These are phyloP conservation scores for Drosophila sucinea DNA, from an alignment of 1,140 invertebrate species.

Conservation along the genomic window DNA sequence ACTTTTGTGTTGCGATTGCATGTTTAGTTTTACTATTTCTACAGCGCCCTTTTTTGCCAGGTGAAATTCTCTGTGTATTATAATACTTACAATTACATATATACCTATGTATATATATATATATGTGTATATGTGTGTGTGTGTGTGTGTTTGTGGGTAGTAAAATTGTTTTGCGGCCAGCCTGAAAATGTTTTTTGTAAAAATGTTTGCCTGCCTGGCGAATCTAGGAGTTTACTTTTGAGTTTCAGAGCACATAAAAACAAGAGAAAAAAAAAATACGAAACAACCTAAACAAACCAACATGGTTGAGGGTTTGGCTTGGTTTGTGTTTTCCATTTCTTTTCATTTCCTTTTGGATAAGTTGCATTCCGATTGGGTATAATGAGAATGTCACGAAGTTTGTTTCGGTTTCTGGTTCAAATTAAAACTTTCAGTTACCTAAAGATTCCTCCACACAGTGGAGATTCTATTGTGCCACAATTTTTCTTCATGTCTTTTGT, in stretches of 20 bases:
- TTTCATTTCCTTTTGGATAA: background rate
- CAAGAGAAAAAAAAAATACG: background rate
- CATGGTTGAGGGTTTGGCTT: conserved; percentile 7
- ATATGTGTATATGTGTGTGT: background rate
- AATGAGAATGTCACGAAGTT: conserved; percentile 17
- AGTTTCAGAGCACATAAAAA: conserved; percentile 1
- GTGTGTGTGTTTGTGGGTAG: conserved; percentile 21
- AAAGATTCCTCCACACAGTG: no score
- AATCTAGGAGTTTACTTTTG: conserved; percentile 3
- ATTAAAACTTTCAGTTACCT: background rate
- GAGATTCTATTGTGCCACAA: no score
- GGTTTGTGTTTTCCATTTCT: conserved; percentile 9
- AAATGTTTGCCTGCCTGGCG: conserved; percentile 11
- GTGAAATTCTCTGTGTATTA: background rate
- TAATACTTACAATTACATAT: conserved; percentile 56
- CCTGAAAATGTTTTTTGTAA: conserved; percentile 37
- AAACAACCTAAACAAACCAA: conserved; percentile 11
- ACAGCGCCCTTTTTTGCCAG: background rate
- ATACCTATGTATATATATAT: conserved; percentile 17
- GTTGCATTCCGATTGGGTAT: conserved; percentile 11
- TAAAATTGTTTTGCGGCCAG: conserved; percentile 71
- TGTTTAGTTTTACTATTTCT: conserved; percentile 36
- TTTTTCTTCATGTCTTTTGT: no score
- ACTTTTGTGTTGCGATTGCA: conserved; percentile 28
- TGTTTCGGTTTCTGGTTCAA: conserved; percentile 3